These are phyloP conservation scores for Thinocorus orbignyianus DNA, from an alignment of 2,113 vertebrate species.

Conservation along the genomic window DNA sequence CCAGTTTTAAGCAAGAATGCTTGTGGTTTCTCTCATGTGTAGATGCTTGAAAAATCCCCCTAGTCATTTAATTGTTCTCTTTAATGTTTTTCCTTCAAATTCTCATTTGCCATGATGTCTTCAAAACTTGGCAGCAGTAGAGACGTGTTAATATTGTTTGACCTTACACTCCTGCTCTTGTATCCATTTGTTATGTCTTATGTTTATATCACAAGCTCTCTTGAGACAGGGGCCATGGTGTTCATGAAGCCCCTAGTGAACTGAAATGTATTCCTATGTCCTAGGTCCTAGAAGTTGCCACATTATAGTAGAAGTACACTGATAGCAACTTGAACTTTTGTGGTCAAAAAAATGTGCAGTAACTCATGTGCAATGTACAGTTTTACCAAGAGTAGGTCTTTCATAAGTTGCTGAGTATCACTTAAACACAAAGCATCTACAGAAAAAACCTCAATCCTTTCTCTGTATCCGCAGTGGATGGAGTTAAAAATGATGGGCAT, in stretches of 20 bases:
- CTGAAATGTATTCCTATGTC: neutral
- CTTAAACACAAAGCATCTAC: neutral
- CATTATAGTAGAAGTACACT: neutral
- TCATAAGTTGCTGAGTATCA: neutral
- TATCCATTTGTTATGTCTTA: neutral
- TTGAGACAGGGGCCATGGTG: neutral
- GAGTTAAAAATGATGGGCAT: neutral
- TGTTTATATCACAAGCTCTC: neutral
- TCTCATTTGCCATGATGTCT: neutral
- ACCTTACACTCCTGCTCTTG: neutral
- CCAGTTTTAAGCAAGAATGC: neutral
- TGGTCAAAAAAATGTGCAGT: neutral
- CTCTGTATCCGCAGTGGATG: neutral
- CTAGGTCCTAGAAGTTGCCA: neutral
- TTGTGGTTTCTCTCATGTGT: neutral
- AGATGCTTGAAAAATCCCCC: neutral
- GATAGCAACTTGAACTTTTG: neutral
- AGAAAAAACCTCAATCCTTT: neutral
- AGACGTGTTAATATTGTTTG: neutral
- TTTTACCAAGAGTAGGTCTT: neutral
- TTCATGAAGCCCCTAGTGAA: neutral
- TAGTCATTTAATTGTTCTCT: neutral
- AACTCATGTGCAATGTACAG: neutral
- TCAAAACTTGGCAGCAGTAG: neutral
- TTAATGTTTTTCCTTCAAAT: neutral